A percentile compares a stretch with the other conserved stretches of the same genome.
These are phyloP conservation scores for Pao palembangensis DNA, from an alignment of 2,113 vertebrate genomes.

Conservation along the genomic window DNA sequence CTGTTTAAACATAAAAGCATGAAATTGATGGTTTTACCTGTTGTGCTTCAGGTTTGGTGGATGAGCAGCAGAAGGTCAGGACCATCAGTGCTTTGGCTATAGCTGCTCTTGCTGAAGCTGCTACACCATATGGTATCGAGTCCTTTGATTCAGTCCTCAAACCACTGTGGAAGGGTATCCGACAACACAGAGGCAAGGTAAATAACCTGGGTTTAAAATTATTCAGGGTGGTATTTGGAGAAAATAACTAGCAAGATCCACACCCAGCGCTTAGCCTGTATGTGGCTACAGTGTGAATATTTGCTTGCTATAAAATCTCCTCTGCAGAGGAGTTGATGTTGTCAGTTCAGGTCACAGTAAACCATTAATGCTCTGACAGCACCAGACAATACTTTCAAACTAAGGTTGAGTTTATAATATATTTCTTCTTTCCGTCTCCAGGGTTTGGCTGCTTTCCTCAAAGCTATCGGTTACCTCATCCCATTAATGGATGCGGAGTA, in stretches of 20 bases:
- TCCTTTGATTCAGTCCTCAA: slow-evolving; percentile 98
- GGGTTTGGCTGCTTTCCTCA: slow-evolving; percentile 97
- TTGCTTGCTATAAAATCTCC: slow-evolving; percentile 38
- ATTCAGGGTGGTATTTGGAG: background rate
- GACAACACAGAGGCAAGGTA: slow-evolving; percentile 98
- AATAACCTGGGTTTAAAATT: background rate
- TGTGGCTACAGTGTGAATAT: slow-evolving; percentile 52
- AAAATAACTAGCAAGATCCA: slow-evolving; percentile 31
- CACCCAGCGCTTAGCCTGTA: slow-evolving; percentile 40
- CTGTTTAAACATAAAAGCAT: too few species aligned
- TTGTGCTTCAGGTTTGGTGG: slow-evolving; percentile 84
- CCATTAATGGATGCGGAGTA: slow-evolving; percentile 98
- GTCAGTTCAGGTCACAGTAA: slow-evolving; percentile 32
- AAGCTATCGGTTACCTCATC: slow-evolving; percentile 97
- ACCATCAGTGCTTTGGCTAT: slow-evolving; percentile 98
- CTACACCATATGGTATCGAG: slow-evolving; percentile 96
- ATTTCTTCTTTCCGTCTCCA: slow-evolving; percentile 39
- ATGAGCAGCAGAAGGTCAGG: slow-evolving; percentile 98
- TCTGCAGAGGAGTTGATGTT: slow-evolving; percentile 28
- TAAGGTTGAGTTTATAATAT: too few species aligned
- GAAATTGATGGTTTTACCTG: background rate
- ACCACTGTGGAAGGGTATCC: slow-evolving; percentile 97
- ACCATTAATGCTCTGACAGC: slow-evolving; percentile 17
- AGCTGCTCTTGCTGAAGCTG: slow-evolving; percentile 94
- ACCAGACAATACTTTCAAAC: slow-evolving; percentile 23